Evolutionary conservation across 2,113 vertebrate species (phyloP).

Genomic region (Petroica traversi): DNA sequence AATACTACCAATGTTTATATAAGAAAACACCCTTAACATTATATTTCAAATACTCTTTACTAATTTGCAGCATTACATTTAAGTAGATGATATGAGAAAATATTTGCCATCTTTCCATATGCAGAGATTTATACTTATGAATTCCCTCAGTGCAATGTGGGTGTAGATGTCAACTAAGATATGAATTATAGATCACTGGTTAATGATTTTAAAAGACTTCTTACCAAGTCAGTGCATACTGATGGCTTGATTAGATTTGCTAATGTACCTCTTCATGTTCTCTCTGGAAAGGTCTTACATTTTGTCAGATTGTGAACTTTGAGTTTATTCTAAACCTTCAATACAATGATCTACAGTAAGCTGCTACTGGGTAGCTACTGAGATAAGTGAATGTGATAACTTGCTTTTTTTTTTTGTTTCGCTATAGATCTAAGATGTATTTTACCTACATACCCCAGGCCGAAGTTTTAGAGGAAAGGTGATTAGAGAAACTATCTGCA

Average conservation of each 20-base stretch:
- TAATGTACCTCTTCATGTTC: not conserved
- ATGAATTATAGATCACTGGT: constrained; percentile 37
- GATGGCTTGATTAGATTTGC: constrained; percentile 44
- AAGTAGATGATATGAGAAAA: not conserved
- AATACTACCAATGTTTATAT: not conserved
- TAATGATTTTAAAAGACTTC: constrained; percentile 4
- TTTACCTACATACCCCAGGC: not conserved
- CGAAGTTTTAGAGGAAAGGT: not conserved
- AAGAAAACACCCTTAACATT: not conserved
- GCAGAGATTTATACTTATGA: not conserved
- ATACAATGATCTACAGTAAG: not conserved
- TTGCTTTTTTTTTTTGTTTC: not conserved
- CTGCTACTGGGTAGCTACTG: not conserved
- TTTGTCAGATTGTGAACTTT: not conserved
- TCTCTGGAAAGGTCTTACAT: not conserved
- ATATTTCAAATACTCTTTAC: not conserved
- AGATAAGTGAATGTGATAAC: not conserved
- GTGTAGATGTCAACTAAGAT: not conserved
- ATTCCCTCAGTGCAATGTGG: not conserved
- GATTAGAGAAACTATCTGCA: not conserved
- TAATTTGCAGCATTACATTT: not conserved
- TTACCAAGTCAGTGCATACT: not conserved
- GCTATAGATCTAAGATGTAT: not conserved
- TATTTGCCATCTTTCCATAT: not conserved
- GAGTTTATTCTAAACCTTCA: not conserved